Evolutionary conservation across 2,113 vertebrate species (phyloP).

Genomic region (Charina bottae): DNA sequence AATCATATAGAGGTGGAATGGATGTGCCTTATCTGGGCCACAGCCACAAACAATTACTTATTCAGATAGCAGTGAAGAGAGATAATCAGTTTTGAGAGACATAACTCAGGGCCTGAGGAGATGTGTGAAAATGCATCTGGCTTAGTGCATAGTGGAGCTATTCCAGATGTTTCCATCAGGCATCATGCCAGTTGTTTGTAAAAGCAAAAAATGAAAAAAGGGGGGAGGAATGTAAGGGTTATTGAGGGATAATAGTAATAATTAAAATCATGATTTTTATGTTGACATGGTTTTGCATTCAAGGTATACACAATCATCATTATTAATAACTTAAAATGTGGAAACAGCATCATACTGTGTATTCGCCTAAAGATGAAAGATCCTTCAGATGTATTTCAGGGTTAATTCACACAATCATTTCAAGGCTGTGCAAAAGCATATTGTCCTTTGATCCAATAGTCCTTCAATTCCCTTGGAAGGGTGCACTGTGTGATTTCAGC

Average conservation of each 20-base stretch:
- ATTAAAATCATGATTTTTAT: constrained; percentile 39
- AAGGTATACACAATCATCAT: constrained; percentile 36
- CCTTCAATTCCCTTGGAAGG: background rate
- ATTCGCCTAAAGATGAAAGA: constrained; percentile 42
- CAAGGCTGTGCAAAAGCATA: background rate
- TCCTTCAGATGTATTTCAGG: constrained; percentile 39
- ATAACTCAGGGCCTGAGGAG: constrained; percentile 45
- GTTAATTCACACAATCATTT: background rate
- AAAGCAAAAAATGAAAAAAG: constrained; percentile 57
- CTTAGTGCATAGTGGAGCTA: constrained; percentile 57
- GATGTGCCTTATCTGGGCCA: constrained; percentile 58
- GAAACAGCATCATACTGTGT: constrained; percentile 27
- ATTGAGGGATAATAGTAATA: constrained; percentile 46
- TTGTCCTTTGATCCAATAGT: background rate
- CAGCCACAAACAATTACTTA: constrained; percentile 62
- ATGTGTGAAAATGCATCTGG: constrained; percentile 63
- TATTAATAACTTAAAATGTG: constrained; percentile 56
- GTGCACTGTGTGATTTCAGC: background rate
- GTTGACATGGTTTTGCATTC: constrained; percentile 50
- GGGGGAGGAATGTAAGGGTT: constrained; percentile 30
- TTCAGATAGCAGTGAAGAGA: constrained; percentile 67
- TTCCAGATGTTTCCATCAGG: constrained; percentile 71
- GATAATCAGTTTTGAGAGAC: constrained; percentile 56
- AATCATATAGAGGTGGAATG: constrained; percentile 64
- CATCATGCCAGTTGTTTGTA: constrained; percentile 58